Evolutionary conservation across 1,140 invertebrate genomes (phyloP), one percentile per base, ranked within the genome.

Genomic region (Diuraphis noxia): DNA sequence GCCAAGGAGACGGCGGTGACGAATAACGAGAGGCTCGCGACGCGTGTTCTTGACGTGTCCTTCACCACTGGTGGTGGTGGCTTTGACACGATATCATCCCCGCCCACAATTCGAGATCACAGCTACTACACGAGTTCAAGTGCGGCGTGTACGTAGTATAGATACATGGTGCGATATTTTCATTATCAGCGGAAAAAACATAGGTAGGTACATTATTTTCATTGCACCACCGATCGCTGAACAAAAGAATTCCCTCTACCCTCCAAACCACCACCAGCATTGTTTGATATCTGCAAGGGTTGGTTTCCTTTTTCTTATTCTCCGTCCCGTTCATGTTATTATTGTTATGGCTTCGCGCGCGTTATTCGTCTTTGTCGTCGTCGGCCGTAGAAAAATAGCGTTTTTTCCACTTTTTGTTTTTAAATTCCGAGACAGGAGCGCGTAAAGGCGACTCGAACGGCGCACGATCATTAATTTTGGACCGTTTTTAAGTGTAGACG

Each of bases 401-500:
- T 84, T 41, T 46, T n/a, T 82, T 34, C n/a, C 17, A 23, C 6
- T 84, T 30, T 84, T 46, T 85, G 30, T 46, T n/a, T 85, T 34
- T 86, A 86, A 17, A 36, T 49, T 34, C 43, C n/a, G n/a, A 86
- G 84, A 88, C 49, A 41, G 63, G 63, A 36, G 46, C 46, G 1
- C 19, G 34, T 1, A 63, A 77, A 77, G 63, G 72, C 56, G 10
- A 77, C 87, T 41, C 23, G 36, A 2, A 13, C 43, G 17, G 17
- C n/a, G n/a, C 56, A 38, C 30, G 25, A 79, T 79, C 88, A 89
- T 89, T 89, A 89, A 79, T 89, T 77, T 89, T 13, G 56, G 38
- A 30, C 63, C 9, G 63, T 77, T 77, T 88, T 79, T 77, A 79
- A 89, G 88, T 89, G 88, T 89, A n/a, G 88, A 41, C 88, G 63